A percentile compares a stretch with the other conserved stretches of the same genome.
These are phyloP conservation scores for Pseudomyrmex dendroicus DNA, from an alignment of 1,140 invertebrate genomes.

Conservation along the genomic window DNA sequence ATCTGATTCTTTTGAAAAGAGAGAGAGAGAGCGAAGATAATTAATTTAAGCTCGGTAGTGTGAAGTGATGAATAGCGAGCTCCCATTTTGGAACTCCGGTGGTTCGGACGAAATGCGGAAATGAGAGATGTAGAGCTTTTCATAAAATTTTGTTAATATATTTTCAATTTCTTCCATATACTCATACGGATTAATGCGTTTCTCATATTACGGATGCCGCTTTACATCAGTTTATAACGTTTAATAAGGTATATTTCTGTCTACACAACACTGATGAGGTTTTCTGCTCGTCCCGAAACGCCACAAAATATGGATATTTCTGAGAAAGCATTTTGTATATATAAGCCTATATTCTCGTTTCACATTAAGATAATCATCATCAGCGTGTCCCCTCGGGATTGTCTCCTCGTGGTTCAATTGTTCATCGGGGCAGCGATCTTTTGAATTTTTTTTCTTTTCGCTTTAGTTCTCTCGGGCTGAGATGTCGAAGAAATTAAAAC, in stretches of 20 bases:
- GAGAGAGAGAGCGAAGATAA: slow-evolving; percentile 35
- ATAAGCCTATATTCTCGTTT: slow-evolving; percentile 26
- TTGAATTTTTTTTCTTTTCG: background rate
- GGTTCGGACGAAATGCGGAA: too few relatives aligned
- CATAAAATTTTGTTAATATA: slow-evolving; percentile 72
- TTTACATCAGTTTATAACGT: slow-evolving; percentile 73
- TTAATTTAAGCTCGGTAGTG: too few relatives aligned
- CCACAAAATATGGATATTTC: slow-evolving; percentile 49
- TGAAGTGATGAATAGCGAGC: too few relatives aligned
- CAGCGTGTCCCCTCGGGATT: slow-evolving; percentile 1
- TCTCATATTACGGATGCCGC: slow-evolving; percentile 68
- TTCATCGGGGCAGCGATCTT: background rate
- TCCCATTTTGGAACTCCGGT: too few relatives aligned
- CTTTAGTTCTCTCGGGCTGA: slow-evolving; percentile 5
- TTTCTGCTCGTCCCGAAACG: slow-evolving; percentile 48
- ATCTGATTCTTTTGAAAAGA: background rate
- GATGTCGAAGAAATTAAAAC: background rate
- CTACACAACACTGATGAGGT: slow-evolving; percentile 70
- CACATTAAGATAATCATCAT: background rate
- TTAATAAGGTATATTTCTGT: slow-evolving; percentile 64
- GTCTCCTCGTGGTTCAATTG: slow-evolving; percentile 16
- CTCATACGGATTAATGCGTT: slow-evolving; percentile 52
- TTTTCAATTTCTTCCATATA: slow-evolving; percentile 60
- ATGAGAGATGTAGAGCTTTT: too few relatives aligned
- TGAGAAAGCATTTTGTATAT: slow-evolving; percentile 39